Conservation (phyloP, 2,797 vertebrate genomes). For the Toxotes lorentzi region DNA sequence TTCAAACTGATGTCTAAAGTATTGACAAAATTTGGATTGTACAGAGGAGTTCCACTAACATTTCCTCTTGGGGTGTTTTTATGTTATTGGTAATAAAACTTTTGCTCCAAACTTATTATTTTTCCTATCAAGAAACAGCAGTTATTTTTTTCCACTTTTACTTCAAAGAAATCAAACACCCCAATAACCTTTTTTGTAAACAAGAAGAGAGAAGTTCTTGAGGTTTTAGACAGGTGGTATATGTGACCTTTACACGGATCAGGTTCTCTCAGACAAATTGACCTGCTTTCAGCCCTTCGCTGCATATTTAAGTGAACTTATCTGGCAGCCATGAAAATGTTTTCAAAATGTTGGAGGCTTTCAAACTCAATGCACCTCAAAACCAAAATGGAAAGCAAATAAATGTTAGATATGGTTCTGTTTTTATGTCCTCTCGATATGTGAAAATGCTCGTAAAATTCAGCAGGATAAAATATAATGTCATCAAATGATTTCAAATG, state of each 20-base stretch:
- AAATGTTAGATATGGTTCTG: too few species aligned
- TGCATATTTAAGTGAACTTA: not conserved
- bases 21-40: not conserved
- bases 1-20: too few species aligned
- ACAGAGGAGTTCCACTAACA: not conserved
- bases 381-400: not conserved
- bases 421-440: too few species aligned
- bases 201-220: not conserved
- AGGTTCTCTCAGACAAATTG: not conserved
- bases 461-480: not conserved
- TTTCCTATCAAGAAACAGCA: not conserved
- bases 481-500: not conserved
- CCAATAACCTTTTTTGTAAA: not conserved
- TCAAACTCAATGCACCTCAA: not conserved
- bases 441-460: not conserved
- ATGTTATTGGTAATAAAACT: too few species aligned
- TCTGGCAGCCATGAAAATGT: not conserved
- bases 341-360: not conserved
- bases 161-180: not conserved
- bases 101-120: not conserved
- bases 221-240: not conserved
- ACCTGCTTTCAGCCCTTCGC: not conserved
- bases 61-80: too few species aligned
- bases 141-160: too few species aligned
- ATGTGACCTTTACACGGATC: conserved; percentile 10